Conservation (phyloP, 2,888 invertebrate species). For the Blastobasis adustella region DNA sequence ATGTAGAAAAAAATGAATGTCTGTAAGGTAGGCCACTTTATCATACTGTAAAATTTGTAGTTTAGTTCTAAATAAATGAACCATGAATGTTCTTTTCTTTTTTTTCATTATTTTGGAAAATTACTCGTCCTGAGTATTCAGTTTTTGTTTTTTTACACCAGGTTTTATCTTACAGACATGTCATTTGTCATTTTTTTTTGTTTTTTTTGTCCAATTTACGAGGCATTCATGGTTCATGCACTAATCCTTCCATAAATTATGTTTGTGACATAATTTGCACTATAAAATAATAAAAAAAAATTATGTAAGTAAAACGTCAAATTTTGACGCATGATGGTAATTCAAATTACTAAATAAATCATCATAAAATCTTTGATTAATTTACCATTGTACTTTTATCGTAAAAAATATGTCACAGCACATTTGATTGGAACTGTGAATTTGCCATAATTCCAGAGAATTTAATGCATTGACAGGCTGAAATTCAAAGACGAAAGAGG, state of each 20-base stretch:
- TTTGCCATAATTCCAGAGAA: too few relatives aligned
- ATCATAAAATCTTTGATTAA: not conserved
- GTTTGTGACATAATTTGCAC: conserved; percentile 9
- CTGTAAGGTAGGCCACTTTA: conserved; percentile 72
- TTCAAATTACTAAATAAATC: not conserved
- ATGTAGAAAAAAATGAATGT: conserved; percentile 57
- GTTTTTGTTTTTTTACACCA: conserved; percentile 21
- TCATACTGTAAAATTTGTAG: conserved; percentile 32
- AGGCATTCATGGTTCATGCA: conserved; percentile 66
- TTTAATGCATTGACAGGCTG: too few relatives aligned
- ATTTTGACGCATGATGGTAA: too few relatives aligned
- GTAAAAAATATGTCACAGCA: too few relatives aligned
- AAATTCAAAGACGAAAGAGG: too few relatives aligned
- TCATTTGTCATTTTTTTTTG: conserved; percentile 33
- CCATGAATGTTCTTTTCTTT: conserved; percentile 57
- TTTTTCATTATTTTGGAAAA: conserved; percentile 12
- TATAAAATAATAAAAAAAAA: not conserved
- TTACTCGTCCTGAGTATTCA: conserved; percentile 9
- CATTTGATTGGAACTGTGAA: too few relatives aligned
- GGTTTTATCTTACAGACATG: conserved; percentile 70
- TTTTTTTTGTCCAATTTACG: conserved; percentile 17
- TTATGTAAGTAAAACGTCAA: too few relatives aligned
- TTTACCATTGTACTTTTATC: too few relatives aligned
- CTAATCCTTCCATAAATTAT: conserved; percentile 4
- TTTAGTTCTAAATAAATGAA: conserved; percentile 30